phyloP scores from a whole-genome alignment of 2,113 vertebrate species.

The Nicator chloris region DNA sequence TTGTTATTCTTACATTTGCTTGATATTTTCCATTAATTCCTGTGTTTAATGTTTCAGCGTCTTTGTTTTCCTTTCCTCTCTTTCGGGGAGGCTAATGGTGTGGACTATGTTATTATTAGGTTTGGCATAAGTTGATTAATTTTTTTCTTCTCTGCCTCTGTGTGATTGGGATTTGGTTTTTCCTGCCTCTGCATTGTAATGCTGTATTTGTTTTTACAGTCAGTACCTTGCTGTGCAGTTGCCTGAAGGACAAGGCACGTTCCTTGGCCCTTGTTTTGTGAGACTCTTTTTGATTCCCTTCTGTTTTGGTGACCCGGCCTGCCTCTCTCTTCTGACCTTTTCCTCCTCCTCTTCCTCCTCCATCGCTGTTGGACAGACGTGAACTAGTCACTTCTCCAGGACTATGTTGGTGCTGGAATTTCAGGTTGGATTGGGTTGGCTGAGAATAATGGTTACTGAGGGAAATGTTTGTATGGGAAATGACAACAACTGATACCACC shows the following conservation, averaged over 20 bases:
- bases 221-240: slow-evolving; percentile 36
- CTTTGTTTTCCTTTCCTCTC: slow-evolving; percentile 63
- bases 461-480: not conserved
- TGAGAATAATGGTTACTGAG: not conserved
- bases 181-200: slow-evolving; percentile 38
- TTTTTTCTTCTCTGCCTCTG: slow-evolving; percentile 32
- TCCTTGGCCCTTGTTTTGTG: not conserved
- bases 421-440: not conserved
- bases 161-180: slow-evolving; percentile 41
- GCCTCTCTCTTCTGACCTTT: not conserved
- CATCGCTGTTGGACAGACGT: rapidly evolving
- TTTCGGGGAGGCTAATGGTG: not conserved
- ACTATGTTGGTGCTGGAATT: not conserved
- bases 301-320: not conserved
- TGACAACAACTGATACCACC: not conserved
- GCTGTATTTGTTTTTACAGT: slow-evolving; percentile 49
- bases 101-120: slow-evolving; percentile 35
- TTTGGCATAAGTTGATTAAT: slow-evolving; percentile 45
- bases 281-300: not conserved
- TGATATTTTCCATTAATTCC: slow-evolving; percentile 50
- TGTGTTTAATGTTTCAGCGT: slow-evolving; percentile 4
- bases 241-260: slow-evolving; percentile 13
- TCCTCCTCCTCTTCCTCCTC: not conserved
- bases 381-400: not conserved
- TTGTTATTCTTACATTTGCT: slow-evolving; percentile 40